Conservation (phyloP, 1,140 invertebrate genomes). For the Papilio helenus region DNA sequence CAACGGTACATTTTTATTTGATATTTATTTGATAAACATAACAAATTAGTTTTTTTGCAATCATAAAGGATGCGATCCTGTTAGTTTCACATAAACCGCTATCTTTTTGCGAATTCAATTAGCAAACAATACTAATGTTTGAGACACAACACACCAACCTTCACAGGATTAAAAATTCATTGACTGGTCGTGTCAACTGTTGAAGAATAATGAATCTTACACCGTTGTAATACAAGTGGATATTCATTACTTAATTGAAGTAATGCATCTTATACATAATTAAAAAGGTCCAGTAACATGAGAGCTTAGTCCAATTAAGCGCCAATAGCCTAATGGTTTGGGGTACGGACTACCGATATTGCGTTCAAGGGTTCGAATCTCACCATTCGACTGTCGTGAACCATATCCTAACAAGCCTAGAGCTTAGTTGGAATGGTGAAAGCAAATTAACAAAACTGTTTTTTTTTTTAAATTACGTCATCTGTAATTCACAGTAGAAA, state of each 20-base stretch:
- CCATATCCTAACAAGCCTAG: too few species aligned
- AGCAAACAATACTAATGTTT: conserved; percentile 25
- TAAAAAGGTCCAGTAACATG: neutral
- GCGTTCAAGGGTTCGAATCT: too few species aligned
- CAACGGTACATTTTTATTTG: neutral
- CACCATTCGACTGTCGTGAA: too few species aligned
- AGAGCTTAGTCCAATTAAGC: neutral
- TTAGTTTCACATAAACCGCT: conserved; percentile 23
- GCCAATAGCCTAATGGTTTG: too few species aligned
- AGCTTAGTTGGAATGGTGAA: neutral
- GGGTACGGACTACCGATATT: too few species aligned
- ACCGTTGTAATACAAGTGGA: neutral
- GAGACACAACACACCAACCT: neutral
- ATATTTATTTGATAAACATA: conserved; percentile 12
- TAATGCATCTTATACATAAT: neutral
- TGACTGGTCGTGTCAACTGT: neutral
- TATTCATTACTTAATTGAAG: neutral
- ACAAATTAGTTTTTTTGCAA: conserved; percentile 16
- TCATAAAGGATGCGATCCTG: conserved; percentile 11
- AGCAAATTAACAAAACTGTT: too few species aligned
- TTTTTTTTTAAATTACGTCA: too few species aligned
- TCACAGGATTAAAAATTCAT: conserved; percentile 22
- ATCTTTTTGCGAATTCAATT: conserved; percentile 17
- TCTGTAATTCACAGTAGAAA: too few species aligned
- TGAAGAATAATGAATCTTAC: conserved; percentile 4